These are phyloP conservation scores for Salminus brasiliensis DNA, from an alignment of 2,113 vertebrate species.

Conservation along the genomic window DNA sequence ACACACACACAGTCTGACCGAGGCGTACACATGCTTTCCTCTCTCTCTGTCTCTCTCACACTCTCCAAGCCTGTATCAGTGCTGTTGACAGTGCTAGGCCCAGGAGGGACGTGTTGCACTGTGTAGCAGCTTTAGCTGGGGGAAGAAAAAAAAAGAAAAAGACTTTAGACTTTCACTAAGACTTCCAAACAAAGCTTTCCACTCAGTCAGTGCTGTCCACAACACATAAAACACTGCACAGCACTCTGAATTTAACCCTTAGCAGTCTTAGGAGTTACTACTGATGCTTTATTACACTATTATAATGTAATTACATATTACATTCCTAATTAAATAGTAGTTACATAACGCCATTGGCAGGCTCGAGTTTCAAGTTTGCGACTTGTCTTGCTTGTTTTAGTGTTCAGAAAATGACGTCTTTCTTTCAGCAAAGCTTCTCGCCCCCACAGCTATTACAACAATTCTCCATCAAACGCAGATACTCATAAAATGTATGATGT, in stretches of 20 bases:
- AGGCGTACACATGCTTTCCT: not conserved
- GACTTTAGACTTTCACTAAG: not conserved
- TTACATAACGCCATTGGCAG: too few species aligned
- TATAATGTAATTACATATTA: not conserved
- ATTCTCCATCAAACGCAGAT: too few species aligned
- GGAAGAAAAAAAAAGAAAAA: not conserved
- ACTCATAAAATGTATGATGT: too few species aligned
- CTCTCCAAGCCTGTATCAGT: slow-evolving; percentile 14
- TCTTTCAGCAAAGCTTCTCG: too few species aligned
- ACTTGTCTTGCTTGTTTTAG: too few species aligned
- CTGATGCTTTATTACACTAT: too few species aligned
- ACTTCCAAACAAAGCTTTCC: not conserved
- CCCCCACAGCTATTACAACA: too few species aligned
- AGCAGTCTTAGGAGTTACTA: too few species aligned
- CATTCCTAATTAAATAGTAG: not conserved
- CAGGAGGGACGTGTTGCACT: not conserved
- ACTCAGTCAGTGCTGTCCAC: too few species aligned
- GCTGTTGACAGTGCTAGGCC: not conserved
- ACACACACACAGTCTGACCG: not conserved
- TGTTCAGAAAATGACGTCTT: too few species aligned
- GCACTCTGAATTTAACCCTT: not conserved
- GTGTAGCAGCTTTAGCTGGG: not conserved
- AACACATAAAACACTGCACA: not conserved
- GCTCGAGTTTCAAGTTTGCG: too few species aligned
- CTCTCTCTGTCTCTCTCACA: slow-evolving; percentile 8